Evolutionary conservation across 2,797 vertebrate genomes (phyloP).

Genomic region (Rhinoraja longicauda): DNA sequence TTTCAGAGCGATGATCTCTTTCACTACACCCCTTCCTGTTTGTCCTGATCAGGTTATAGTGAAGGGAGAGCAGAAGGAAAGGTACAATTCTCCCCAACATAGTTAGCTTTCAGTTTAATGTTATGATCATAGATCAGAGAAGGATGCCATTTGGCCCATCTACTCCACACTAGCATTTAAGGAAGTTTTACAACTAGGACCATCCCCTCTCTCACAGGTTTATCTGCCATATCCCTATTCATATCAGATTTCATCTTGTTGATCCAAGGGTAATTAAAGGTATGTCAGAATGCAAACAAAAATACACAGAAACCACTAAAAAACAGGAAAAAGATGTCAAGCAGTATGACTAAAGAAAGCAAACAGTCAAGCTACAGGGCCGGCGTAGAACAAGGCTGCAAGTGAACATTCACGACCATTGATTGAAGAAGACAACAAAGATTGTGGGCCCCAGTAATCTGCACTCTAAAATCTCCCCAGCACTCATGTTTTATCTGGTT

Average conservation of each 20-base stretch:
- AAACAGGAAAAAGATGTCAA: conserved; percentile 18
- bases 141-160: too few relatives aligned
- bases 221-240: not conserved
- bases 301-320: not conserved
- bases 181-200: too few relatives aligned
- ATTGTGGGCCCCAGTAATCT: conserved; percentile 31
- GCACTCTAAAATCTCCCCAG: conserved; percentile 6
- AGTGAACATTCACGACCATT: not conserved
- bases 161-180: too few relatives aligned
- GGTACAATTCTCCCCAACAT: not conserved
- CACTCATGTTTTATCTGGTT: conserved; percentile 28
- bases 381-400: not conserved
- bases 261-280: not conserved
- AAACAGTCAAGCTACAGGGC: not conserved
- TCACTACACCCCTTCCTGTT: not conserved
- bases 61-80: not conserved
- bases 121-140: too few relatives aligned
- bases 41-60: not conserved
- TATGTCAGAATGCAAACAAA: not conserved
- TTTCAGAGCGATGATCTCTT: too few relatives aligned
- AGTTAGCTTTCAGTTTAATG: not conserved
- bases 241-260: not conserved
- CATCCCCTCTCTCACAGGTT: not conserved
- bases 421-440: not conserved
- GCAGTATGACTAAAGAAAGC: not conserved